Conservation (phyloP, 2,797 vertebrate genomes). For the Podargus strigoides region DNA sequence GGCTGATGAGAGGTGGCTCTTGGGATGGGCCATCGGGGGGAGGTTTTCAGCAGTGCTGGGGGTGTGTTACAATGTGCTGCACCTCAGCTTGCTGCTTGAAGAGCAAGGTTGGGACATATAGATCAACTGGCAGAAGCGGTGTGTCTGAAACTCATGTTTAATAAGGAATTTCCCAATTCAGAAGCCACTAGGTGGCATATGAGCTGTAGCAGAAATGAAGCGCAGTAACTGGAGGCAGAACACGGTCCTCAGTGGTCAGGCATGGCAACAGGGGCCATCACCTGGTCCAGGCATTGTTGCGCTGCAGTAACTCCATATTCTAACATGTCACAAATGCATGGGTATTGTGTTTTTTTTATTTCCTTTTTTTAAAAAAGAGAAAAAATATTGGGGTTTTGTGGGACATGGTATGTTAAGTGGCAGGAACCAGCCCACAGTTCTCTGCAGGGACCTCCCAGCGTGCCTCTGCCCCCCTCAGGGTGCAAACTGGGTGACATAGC, state of each 20-base stretch:
- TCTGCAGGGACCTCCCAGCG: accelerated
- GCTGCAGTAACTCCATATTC: accelerated
- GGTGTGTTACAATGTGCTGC: accelerated
- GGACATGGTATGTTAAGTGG: accelerated
- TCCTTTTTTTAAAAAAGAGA: neutral
- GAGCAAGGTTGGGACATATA: accelerated
- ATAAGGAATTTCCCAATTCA: neutral
- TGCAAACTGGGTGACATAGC: accelerated
- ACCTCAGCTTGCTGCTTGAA: neutral
- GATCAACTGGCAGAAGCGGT: accelerated
- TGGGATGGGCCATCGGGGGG: accelerated
- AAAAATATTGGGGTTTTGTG: accelerated
- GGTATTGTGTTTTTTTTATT: no score
- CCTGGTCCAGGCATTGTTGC: accelerated
- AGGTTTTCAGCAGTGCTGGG: accelerated
- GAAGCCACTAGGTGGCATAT: conserved; percentile 71
- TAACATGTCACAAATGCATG: neutral
- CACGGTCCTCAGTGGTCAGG: accelerated
- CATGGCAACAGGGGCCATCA: accelerated
- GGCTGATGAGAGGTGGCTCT: neutral
- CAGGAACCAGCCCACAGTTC: accelerated
- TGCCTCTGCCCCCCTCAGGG: neutral
- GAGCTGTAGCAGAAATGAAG: conserved; percentile 22
- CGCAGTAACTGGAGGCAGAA: accelerated
- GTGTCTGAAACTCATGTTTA: accelerated